Evolutionary conservation across 1,140 invertebrate species (phyloP).

Genomic region (Ips nitidus): DNA sequence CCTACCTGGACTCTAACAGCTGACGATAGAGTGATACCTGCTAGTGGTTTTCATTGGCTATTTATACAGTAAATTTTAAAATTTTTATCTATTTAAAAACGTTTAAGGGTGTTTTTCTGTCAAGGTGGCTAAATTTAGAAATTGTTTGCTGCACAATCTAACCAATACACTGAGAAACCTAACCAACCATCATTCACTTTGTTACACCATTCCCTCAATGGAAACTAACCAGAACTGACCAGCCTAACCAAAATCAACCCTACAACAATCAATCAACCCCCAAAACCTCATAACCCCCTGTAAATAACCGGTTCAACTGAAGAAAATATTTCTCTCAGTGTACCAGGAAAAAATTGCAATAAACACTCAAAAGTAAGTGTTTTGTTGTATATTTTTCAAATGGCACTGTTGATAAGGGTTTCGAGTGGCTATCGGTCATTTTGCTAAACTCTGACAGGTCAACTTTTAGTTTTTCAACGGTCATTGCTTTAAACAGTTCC

Average conservation of each 20-base stretch:
- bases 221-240: no score
- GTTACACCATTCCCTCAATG: no score
- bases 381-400: not conserved
- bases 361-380: not conserved
- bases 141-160: no score
- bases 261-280: no score
- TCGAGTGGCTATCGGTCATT: no score
- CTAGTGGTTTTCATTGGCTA: no score
- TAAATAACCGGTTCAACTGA: not conserved
- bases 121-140: no score
- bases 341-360: not conserved
- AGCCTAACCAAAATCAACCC: no score
- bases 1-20: not conserved
- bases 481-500: not conserved
- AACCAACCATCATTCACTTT: no score
- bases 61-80: not conserved
- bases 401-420: not conserved
- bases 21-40: no score
- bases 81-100: not conserved
- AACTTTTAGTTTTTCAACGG: not conserved
- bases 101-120: not conserved
- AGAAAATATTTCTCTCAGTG: constrained; percentile 4
- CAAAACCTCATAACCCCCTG: not conserved
- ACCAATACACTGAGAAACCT: no score
- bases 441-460: not conserved